Evolutionary conservation across 2,888 invertebrate genomes (phyloP), one percentile per base, ranked within the genome.

Genomic region (Hirtodrosophila duncani): DNA sequence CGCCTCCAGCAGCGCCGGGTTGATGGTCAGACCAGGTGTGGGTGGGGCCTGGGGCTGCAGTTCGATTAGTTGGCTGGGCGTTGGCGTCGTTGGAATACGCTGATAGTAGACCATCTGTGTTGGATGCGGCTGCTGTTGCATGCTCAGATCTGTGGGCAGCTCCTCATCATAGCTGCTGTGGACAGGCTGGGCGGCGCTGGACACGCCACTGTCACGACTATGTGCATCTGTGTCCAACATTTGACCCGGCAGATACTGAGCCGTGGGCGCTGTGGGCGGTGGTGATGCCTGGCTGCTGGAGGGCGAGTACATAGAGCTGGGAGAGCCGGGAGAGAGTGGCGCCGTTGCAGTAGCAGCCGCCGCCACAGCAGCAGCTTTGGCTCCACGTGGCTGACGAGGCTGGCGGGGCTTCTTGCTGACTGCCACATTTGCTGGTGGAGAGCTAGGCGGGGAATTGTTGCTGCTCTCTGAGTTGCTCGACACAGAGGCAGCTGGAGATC

Each of bases 1-100:
- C 30, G 85, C 85, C 46, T 86, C 87, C 1, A 87, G 67, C 31
- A 87, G 66, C 1, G 86, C 87, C 3, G 87, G 86, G 74, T 87
- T 87, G 9, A 87, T 87, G 4, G 85, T 85, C 18, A 84, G 68
- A 86, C 42, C 56, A 2, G 51, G 5, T 13, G 50, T 3, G 26
- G 48, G 38, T 18, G 38, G 20, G 3, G 24, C 21, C 9, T 48
- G 36, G 1, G 61, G 51, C 39, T 64, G 57, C n/a, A 49, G 71
- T 30, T 63, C 80, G 4, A 61, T 9, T 0, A 60, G n/a, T n/a
- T n/a, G 37, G 3, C 42, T 51, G 8, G 63, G 34, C 10, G 48
- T 23, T 8, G 30, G 27, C n/a, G 9, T 4, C 10, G 38, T 9
- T 10, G 42, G 39, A 39, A 60, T 46, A 11, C 43, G 75, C 36